These are phyloP conservation scores for Proales similis DNA, from an alignment of 1,140 invertebrate genomes.

Conservation along the genomic window DNA sequence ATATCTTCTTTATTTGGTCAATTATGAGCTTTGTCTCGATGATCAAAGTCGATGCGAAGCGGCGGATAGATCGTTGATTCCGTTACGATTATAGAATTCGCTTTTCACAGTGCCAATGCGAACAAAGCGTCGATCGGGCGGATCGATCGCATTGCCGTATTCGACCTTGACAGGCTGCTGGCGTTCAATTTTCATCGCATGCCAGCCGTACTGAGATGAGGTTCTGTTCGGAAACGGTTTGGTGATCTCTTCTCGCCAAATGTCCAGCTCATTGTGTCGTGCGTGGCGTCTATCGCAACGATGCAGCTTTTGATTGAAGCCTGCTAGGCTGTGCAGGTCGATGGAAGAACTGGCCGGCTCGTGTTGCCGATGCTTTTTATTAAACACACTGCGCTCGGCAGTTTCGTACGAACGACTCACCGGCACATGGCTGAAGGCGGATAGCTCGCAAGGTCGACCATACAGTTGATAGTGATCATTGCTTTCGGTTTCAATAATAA, in stretches of 20 bases:
- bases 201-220: conserved; percentile 50
- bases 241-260: conserved; percentile 24
- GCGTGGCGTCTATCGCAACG: conserved; percentile 52
- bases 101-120: conserved; percentile 45
- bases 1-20: too few relatives aligned
- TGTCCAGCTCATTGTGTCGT: conserved; percentile 46
- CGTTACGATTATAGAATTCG: conserved; percentile 50
- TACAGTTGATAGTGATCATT: conserved; percentile 44
- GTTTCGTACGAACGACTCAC: conserved; percentile 40
- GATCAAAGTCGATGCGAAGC: too few relatives aligned
- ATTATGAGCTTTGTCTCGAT: too few relatives aligned
- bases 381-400: conserved; percentile 41
- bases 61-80: conserved; percentile 41
- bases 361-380: too few relatives aligned
- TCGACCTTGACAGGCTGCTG: conserved; percentile 5
- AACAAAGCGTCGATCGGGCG: conserved; percentile 47
- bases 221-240: conserved; percentile 47
- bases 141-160: conserved; percentile 41
- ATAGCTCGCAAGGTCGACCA: conserved; percentile 50
- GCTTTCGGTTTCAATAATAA: conserved; percentile 41
- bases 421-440: conserved; percentile 49
- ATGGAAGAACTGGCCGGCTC: too few relatives aligned
- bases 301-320: conserved; percentile 50
- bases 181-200: conserved; percentile 40
- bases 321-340: conserved; percentile 42